Percentiles rank a stretch among this genome's conserved stretches.
These are phyloP conservation scores for Ascidia mentula DNA, from an alignment of 23 tunicate genomes.

Conservation along the genomic window DNA sequence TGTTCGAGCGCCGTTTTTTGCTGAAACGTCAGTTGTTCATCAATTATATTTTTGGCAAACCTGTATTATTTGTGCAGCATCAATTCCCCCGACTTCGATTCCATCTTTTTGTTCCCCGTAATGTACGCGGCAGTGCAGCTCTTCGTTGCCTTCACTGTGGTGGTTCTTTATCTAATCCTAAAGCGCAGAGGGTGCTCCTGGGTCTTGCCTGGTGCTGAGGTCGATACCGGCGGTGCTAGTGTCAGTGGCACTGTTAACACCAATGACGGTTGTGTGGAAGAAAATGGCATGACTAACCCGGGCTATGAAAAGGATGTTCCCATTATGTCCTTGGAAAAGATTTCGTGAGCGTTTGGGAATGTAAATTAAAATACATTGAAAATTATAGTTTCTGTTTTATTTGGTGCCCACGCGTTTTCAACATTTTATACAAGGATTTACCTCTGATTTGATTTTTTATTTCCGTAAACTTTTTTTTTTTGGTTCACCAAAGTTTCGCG, in stretches of 20 bases:
- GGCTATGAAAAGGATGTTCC: neutral
- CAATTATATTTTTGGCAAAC: neutral
- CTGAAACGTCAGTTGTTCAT: too few species aligned
- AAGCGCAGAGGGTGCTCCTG: slow-evolving; percentile 16
- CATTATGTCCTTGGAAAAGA: neutral
- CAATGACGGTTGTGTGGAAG: too few species aligned
- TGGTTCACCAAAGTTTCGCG: too few species aligned
- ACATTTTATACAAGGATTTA: too few species aligned
- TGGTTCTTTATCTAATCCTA: slow-evolving; percentile 8
- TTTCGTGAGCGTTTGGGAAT: too few species aligned
- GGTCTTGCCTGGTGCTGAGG: neutral
- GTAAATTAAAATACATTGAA: too few species aligned
- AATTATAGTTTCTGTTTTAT: too few species aligned
- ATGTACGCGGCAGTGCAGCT: slow-evolving; percentile 34
- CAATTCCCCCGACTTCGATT: neutral
- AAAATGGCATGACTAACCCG: neutral
- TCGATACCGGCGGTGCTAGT: neutral
- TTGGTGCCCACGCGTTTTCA: too few species aligned
- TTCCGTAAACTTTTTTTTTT: too few species aligned
- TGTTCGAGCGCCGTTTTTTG: too few species aligned
- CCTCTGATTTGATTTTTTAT: too few species aligned
- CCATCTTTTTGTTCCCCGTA: slow-evolving; percentile 31
- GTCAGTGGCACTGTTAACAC: neutral
- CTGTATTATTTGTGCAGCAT: neutral
- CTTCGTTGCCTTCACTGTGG: slow-evolving; percentile 5